Percentiles rank a stretch among this genome's conserved stretches.
These are phyloP conservation scores for Megaptera novaeangliae DNA, from an alignment of 2,113 vertebrate species.

Conservation along the genomic window DNA sequence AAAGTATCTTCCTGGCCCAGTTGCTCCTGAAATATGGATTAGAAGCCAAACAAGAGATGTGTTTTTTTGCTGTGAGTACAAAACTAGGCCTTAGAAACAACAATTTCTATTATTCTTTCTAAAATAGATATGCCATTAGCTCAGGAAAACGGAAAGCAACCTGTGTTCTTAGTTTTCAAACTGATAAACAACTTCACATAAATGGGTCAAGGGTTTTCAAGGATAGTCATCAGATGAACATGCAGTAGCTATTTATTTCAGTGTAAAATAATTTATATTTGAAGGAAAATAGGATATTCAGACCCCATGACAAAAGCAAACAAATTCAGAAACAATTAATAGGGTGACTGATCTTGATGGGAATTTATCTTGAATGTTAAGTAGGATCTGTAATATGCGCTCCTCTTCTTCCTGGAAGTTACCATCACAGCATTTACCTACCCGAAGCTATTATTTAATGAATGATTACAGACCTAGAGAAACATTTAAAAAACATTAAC, in stretches of 20 bases:
- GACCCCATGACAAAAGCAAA: neutral
- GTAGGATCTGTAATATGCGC: neutral
- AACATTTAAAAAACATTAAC: neutral
- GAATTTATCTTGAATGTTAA: neutral
- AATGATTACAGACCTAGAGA: neutral
- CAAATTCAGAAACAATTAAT: neutral
- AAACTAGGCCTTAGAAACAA: slow-evolving; percentile 30
- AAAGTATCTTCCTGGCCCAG: slow-evolving; percentile 36
- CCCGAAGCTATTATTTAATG: neutral
- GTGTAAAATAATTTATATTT: slow-evolving; percentile 24
- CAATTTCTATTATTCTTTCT: slow-evolving; percentile 76
- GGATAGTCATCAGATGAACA: slow-evolving; percentile 6
- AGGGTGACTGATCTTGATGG: neutral
- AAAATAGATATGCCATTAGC: slow-evolving; percentile 58
- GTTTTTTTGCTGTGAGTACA: neutral
- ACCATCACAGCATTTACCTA: neutral
- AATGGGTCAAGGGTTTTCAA: neutral
- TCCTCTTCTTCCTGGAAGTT: neutral
- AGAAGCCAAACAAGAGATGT: slow-evolving; percentile 39
- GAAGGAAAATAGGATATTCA: slow-evolving; percentile 35
- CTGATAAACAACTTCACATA: neutral
- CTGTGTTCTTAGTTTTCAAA: slow-evolving; percentile 39
- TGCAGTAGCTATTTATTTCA: neutral
- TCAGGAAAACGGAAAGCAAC: slow-evolving; percentile 39
- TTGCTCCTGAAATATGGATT: slow-evolving; percentile 37